These are phyloP conservation scores for Dynastes hyllus DNA, from an alignment of 2,888 invertebrate genomes.

Conservation along the genomic window DNA sequence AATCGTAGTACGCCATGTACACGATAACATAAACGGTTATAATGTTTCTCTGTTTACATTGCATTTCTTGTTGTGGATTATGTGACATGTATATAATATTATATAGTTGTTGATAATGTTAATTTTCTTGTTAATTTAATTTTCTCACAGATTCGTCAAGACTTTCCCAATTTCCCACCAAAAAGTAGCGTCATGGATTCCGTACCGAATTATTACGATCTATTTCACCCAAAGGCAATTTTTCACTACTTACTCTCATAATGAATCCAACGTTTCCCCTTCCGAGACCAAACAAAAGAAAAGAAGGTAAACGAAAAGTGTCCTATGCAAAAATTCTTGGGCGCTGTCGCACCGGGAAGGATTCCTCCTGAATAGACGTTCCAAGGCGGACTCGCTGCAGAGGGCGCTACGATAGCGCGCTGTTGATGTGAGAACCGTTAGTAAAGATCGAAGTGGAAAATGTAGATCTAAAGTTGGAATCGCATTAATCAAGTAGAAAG, in stretches of 20 bases:
- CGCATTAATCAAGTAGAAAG: slow-evolving; percentile 60
- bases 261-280: neutral
- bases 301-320: slow-evolving; percentile 6
- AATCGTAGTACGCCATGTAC: too few species aligned
- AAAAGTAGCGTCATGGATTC: too few species aligned
- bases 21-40: too few species aligned
- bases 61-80: too few species aligned
- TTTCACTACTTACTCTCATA: neutral
- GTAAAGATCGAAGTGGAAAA: slow-evolving; percentile 43
- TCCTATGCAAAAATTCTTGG: slow-evolving; percentile 13
- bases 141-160: too few species aligned
- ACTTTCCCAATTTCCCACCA: too few species aligned
- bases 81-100: too few species aligned
- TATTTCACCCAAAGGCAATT: neutral
- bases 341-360: neutral
- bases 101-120: too few species aligned
- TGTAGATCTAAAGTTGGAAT: slow-evolving; percentile 59
- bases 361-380: slow-evolving; percentile 6
- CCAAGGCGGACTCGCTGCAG: neutral
- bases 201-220: neutral
- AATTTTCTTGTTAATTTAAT: too few species aligned
- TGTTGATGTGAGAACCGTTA: slow-evolving; percentile 27
- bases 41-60: too few species aligned
- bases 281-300: neutral
- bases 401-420: slow-evolving; percentile 18